Base-by-base conservation (phyloP, 2,888 invertebrate genomes). In the Gymnocheta viridis region DNA sequence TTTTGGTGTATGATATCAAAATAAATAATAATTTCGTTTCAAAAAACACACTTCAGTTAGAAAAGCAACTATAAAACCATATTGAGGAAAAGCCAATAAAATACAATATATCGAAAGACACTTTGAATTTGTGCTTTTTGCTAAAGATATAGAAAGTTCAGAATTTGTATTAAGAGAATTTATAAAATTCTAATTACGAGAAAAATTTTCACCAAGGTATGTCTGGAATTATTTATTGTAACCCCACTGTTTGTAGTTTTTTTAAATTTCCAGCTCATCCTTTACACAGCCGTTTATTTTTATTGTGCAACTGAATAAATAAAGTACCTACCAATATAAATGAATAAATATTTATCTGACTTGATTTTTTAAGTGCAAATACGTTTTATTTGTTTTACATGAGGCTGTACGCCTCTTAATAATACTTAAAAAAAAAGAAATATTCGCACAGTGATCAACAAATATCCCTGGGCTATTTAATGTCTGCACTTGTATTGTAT, bases 401-500 rank as follows among this genome's bases (percentile, higher is more conserved):
- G 54, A 47, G 32, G 27, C 51, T 54, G 56, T 54, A 81, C 84
- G 84, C 84, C 81, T 47, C 81, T 78, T 81, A 77, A 76, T 73
- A 81, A 84, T 67, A 62, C 17, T 12, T 17, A 9, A 29, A 19
- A 27, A 60, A 38, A 14, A 27, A 38, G 41, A 77, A 64, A 56
- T 27, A 64, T 81, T 60, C 62, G 17, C 49, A 74, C 44, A 76
- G 74, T 38, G 51, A 66, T 51, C 70, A 66, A 47, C 83, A 83
- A 81, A 77, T 73, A 84, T 77, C 84, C 64, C 47, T 10, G 32
- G 81, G 84, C 62, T 41, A 22, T 56, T 17, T 67, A 62, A 78
- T 73, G 77, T 84, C 81, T 81, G 73, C 84, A 81, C 84, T 73
- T 84, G 69, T 81, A 73, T 81, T 67, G 51, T 56, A 69, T 78